Evolutionary conservation across 2,888 invertebrate genomes (phyloP).

Genomic region (Dysmachus trigonus): DNA sequence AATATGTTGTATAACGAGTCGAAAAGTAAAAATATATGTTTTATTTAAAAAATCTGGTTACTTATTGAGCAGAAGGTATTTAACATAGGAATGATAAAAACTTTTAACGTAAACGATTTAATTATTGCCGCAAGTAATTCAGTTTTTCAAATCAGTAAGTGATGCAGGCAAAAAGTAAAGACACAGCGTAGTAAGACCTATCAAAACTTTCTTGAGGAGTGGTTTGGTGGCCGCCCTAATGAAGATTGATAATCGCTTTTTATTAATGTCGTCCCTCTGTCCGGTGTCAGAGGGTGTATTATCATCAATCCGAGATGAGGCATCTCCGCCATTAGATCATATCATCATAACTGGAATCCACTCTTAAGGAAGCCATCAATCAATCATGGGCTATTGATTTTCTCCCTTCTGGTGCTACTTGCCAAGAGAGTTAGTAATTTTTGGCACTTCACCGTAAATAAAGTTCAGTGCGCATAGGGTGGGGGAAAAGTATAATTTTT

Average conservation of each 20-base stretch:
- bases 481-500: neutral
- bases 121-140: neutral
- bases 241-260: slow-evolving; percentile 16
- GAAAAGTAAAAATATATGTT: no score
- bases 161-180: neutral
- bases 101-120: neutral
- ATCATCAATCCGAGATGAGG: slow-evolving; percentile 19
- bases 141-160: neutral
- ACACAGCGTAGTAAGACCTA: neutral
- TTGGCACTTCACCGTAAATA: neutral
- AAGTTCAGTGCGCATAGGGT: neutral
- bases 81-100: neutral
- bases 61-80: no score
- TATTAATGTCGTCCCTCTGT: neutral
- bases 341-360: slow-evolving; percentile 26
- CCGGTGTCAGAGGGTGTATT: neutral
- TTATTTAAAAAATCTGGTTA: no score
- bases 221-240: neutral
- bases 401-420: neutral
- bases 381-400: slow-evolving; percentile 30
- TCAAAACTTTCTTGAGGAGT: neutral
- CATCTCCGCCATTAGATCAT: slow-evolving; percentile 21
- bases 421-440: neutral
- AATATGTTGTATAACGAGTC: no score
- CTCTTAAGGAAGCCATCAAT: slow-evolving; percentile 32